These are phyloP conservation scores for Drosophila mojavensis DNA, from an alignment of 1,140 invertebrate species.

Conservation along the genomic window DNA sequence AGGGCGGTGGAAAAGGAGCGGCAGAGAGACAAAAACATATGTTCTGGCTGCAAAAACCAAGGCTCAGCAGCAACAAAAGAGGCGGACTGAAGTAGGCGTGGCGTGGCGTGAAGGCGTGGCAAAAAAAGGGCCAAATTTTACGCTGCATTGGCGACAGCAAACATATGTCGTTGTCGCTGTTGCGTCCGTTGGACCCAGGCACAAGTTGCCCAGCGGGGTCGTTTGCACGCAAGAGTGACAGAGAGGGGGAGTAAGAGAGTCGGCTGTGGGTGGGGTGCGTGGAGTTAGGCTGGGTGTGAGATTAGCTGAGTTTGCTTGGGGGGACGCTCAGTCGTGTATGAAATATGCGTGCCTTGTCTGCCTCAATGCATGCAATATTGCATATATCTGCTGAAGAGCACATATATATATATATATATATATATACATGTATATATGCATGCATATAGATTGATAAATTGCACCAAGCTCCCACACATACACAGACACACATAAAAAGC, in stretches of 20 bases:
- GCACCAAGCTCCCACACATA: conserved; percentile 15
- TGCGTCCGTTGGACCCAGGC: conserved; percentile 24
- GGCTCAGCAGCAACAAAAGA: neutral
- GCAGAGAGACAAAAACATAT: conserved; percentile 38
- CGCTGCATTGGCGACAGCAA: conserved; percentile 61
- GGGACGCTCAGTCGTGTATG: conserved; percentile 41
- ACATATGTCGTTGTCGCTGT: conserved; percentile 50
- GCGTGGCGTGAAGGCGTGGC: neutral
- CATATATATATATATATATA: conserved; percentile 6
- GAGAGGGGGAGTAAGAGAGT: neutral
- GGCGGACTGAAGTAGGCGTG: neutral
- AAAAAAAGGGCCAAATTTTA: conserved; percentile 51
- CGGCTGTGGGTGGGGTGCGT: neutral
- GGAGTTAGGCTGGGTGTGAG: neutral
- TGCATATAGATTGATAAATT: conserved; percentile 49
- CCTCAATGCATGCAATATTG: conserved; percentile 38
- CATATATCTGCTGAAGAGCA: conserved; percentile 46
- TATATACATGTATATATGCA: neutral
- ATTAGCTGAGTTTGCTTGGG: too few species aligned
- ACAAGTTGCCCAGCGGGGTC: conserved; percentile 49
- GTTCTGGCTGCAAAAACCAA: conserved; percentile 30
- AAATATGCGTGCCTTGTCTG: conserved; percentile 52
- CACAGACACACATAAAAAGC: conserved; percentile 23
- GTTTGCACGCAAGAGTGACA: conserved; percentile 46
- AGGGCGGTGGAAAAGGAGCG: neutral